Evolutionary conservation across 2,797 vertebrate genomes (phyloP), one percentile per base, ranked within the genome.

Genomic region (Lagorchestes hirsutus): DNA sequence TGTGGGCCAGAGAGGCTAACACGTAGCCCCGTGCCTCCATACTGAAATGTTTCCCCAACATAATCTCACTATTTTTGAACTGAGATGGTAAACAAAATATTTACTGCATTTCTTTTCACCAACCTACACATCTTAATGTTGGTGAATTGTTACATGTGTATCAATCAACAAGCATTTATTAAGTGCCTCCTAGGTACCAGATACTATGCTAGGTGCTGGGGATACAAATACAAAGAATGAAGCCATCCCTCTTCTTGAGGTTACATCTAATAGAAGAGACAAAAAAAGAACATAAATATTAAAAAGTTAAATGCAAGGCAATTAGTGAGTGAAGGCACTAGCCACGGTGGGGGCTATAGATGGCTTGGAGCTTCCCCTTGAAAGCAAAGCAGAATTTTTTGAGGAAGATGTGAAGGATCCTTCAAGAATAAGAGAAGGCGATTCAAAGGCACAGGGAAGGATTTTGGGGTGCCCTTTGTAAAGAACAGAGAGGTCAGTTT

Each of bases 281-380:
- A n/a, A 67, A 62, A 62, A 12, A 40, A n/a, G 13, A 67, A 67
- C 1, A 74, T n/a, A n/a, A n/a, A 40, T 18, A 74, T 74, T 74
- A n/a, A 74, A n/a, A 74, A 74, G 62, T 40, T n/a, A 3, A 74
- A n/a, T 74, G 62, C 34, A 74, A 74, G 62, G 34, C 4, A n/a
- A 40, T 67, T n/a, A n/a, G 3, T 74, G 34, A 40, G 34, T n/a
- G 34, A 74, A n/a, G 16, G 16, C 5, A 74, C 14, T n/a, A 74
- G 14, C 5, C 13, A 5, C n/a, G 0, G 3, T 62, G 13, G 12
- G 31, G 16, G 14, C 4, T 18, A 67, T n/a, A 1, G 13, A n/a
- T n/a, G 14, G 16, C 59, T 67, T 67, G 59, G 34, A 34, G 31
- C 24, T 67, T 31, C 59, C 34, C 14, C 59, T n/a, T 67, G 58